Evolutionary conservation across 2,797 vertebrate species (phyloP), one percentile per base, ranked within the genome.

Genomic region (Hephaestus fuliginosus): DNA sequence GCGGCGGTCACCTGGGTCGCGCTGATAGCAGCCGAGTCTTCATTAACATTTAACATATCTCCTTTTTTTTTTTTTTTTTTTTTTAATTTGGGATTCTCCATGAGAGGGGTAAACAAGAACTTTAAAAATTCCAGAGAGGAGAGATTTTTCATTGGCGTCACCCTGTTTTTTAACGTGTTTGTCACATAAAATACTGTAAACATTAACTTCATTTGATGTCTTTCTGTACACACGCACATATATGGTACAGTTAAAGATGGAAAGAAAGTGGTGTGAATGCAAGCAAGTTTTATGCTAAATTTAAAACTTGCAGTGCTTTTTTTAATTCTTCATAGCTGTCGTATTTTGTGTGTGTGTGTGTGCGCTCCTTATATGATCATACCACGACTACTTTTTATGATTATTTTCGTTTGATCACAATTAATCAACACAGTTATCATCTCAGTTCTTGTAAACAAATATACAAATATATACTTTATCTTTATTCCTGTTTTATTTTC

Each of bases 1-100:
- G 81, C 86, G 1, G 77, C 67, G 55, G 83, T 95, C 90, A 93
- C 84, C 93, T 93, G 93, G 79, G 76, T 76, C 5, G 14, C 58
- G 49, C 89, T 85, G 92, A 94, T 93, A 92, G 87, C 78, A 4
- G 55, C 72, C 22, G 1, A 10, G 71, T 25, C 81, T 0, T 82
- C 81, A 70, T 86, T 83, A 90, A 70, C 76, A 77, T 76, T 84
- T 49, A 82, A 43, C 20, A 18, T 36, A 43, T 36, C 49, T 61
- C 70, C n/a, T 58, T 43, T 25, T 25, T 25, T 25, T 25, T 25
- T 58, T 43, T 25, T 25, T 25, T 25, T 25, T 25, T 76, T 82
- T 76, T 58, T 33, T 46, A 20, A 55, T 7, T 28, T 28, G 18
- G 41, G 20, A 61, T 62, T 43, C 28, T 68, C 17, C 1, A 11